Percentiles rank a stretch among this genome's conserved stretches.
Conservation (phyloP, 2,888 invertebrate genomes). For the Dorcus hopei region DNA sequence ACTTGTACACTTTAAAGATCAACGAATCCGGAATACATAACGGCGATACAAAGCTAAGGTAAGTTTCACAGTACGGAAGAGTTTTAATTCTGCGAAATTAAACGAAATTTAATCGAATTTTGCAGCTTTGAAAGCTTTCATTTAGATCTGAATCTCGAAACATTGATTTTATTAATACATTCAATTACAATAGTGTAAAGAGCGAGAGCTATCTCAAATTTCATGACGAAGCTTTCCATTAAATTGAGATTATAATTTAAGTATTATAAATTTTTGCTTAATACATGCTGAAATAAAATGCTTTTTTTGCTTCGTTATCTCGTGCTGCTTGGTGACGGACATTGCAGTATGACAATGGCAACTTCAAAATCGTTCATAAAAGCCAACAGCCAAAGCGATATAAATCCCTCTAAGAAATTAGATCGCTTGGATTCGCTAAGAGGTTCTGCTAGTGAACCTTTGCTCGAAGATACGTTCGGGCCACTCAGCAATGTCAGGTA, state of each 20-base stretch:
- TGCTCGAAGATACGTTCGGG: slow-evolving; percentile 82
- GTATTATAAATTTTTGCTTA: background rate
- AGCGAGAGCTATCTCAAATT: no score
- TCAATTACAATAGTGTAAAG: background rate
- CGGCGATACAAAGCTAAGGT: slow-evolving; percentile 58
- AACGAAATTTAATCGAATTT: background rate
- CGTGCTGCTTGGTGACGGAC: background rate
- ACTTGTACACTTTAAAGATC: slow-evolving; percentile 70
- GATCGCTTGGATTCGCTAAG: slow-evolving; percentile 66
- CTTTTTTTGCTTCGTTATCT: background rate
- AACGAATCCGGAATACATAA: slow-evolving; percentile 57
- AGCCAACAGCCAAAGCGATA: slow-evolving; percentile 81
- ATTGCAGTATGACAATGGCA: slow-evolving; percentile 54
- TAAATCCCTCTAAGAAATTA: slow-evolving; percentile 57
- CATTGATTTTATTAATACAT: background rate
- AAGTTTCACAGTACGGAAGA: slow-evolving; percentile 29
- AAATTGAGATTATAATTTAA: background rate
- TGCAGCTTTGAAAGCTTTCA: background rate
- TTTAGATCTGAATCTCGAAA: background rate
- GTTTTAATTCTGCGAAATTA: slow-evolving; percentile 3
- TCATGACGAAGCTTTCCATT: background rate
- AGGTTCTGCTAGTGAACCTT: slow-evolving; percentile 78
- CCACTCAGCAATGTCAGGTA: slow-evolving; percentile 89
- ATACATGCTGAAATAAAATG: background rate
- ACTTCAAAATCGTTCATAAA: slow-evolving; percentile 89